These are phyloP conservation scores for Peromyscus polionotus DNA, from an alignment of 2,113 vertebrate genomes.

Conservation along the genomic window DNA sequence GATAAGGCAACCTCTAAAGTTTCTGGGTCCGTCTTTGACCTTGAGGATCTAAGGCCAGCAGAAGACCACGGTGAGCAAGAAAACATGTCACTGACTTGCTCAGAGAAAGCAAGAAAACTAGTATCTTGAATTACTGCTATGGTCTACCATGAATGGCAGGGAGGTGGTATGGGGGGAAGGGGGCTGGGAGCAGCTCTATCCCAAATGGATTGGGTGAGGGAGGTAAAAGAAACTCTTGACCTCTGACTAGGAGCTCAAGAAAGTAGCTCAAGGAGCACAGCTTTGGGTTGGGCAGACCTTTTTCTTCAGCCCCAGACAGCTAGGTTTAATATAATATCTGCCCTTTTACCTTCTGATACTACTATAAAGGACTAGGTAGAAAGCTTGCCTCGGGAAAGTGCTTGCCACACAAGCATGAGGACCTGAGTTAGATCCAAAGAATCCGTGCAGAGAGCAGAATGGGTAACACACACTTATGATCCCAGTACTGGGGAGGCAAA, in stretches of 20 bases:
- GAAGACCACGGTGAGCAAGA: neutral
- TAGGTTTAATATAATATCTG: neutral
- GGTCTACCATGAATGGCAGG: neutral
- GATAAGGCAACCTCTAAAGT: neutral
- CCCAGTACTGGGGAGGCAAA: neutral
- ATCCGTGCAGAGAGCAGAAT: neutral
- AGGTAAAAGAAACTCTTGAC: neutral
- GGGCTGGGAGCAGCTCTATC: neutral
- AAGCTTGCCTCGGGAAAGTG: neutral
- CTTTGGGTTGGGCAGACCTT: neutral
- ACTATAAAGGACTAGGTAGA: neutral
- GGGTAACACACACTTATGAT: neutral
- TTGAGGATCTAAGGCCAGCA: neutral
- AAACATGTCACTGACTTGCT: neutral
- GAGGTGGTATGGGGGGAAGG: neutral
- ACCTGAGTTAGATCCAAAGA: neutral
- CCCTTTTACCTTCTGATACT: neutral
- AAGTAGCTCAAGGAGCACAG: neutral
- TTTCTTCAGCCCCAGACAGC: neutral
- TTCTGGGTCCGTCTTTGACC: neutral
- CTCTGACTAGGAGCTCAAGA: neutral
- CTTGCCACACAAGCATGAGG: neutral
- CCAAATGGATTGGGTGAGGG: neutral
- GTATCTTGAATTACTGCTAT: neutral
- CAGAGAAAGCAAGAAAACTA: neutral